Evolutionary conservation across 2,888 invertebrate genomes (phyloP), one percentile per base, ranked within the genome.

Genomic region (Ophonus ardosiacus): DNA sequence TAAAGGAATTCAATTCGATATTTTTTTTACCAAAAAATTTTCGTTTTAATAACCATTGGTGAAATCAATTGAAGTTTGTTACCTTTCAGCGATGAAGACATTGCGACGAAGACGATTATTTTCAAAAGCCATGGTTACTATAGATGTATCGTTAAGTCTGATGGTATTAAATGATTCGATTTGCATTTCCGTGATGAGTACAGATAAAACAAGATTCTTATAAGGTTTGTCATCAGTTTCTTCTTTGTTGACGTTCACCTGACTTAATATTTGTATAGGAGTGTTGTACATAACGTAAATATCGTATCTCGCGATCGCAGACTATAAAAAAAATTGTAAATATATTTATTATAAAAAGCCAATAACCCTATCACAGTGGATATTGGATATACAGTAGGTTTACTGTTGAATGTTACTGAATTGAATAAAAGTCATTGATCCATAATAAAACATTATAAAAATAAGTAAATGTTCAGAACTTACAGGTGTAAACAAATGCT

Each of bases 71-170:
- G 56, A 56, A 15, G 7, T 15, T 8, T n/a, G 5, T 56, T 61
- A 65, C 65, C 68, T 38, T 38, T 38, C n/a, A 15, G 6, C n/a
- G 7, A 17, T 68, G 40, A 68, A 38, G 40, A 81, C 81, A 43
- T 81, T 81, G 1, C 81, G 81, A 18, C 81, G 63, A 24, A 81
- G 6, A 43, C 43, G 63, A 2, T 4, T 31, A 6, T 61, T 31
- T 8, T 81, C 61, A 13, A n/a, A 24, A n/a, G 65, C 63, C 7
- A 81, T 65, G n/a, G 65, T 81, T 7, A 81, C 65, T 8, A n/a
- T 17, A n/a, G 59, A 63, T 8, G 15, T 56, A 40, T 15, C 24
- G 65, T 51, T 65, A 4, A 81, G 13, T 61, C 40, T 51, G 0
- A 56, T 13, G 43, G 51, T 21, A n/a, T 65, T 81, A 4, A n/a